A percentile compares a stretch with the other conserved stretches of the same genome.
These are phyloP conservation scores for Helostoma temminkii DNA, from an alignment of 2,797 vertebrate genomes.

Conservation along the genomic window DNA sequence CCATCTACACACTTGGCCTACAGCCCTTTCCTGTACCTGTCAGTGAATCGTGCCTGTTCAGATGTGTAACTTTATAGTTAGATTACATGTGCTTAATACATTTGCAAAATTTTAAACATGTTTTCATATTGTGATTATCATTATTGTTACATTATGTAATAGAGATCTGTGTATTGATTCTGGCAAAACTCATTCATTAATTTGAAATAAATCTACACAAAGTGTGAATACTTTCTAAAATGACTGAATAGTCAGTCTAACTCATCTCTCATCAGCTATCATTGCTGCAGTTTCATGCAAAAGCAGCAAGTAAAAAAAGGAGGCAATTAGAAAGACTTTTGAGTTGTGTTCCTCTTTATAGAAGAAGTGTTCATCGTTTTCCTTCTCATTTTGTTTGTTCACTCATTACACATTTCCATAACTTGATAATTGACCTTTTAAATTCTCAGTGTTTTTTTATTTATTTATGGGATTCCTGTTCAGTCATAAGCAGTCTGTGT, in stretches of 20 bases:
- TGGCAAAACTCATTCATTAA: too few species aligned
- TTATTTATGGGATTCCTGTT: conserved; percentile 6
- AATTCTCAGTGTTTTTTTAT: background rate
- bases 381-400: background rate
- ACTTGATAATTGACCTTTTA: conserved; percentile 31
- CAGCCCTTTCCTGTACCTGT: conserved; percentile 33
- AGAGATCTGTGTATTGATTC: background rate
- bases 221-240: background rate
- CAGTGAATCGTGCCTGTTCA: conserved; percentile 40
- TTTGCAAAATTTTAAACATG: background rate
- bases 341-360: too few species aligned
- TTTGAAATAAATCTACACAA: too few species aligned
- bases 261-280: background rate
- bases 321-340: too few species aligned
- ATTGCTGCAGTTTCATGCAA: background rate
- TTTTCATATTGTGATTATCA: too few species aligned
- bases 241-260: too few species aligned
- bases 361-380: too few species aligned
- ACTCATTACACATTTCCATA: conserved; percentile 14
- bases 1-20: background rate
- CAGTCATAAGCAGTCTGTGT: conserved; percentile 39
- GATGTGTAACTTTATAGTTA: conserved; percentile 46
- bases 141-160: background rate
- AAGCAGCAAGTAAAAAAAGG: background rate
- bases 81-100: conserved; percentile 7